Base-by-base conservation (phyloP, 2,113 vertebrate genomes). In the Alligator mississippiensis region DNA sequence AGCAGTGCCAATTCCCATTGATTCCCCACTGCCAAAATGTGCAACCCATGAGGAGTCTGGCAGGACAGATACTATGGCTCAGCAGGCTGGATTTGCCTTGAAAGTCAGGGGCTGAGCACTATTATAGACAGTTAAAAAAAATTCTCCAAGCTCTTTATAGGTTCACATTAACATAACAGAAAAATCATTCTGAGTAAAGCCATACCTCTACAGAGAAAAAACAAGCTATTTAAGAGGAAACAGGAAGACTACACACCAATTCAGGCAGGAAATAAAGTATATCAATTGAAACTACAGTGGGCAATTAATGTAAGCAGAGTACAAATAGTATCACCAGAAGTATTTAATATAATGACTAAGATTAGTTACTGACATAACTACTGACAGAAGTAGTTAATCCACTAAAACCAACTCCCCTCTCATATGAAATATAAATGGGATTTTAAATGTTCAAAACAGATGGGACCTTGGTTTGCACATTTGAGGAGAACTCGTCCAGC, bases 261-360 rank as follows among this genome's bases (percentile, higher is more conserved):
- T 70, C 34, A 30, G 9, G 17, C 66, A 34, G 30, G n/a, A 70
- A 70, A 14, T 62, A 27, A 89, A 74, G 34, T 11, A 87, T 25
- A 58, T 78, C 85, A 88, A 59, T 21, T 94, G 85, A 93, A 95
- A 95, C 77, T 93, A 89, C 59, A 90, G 77, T 63, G 68, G 63
- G 47, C 77, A 85, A 28, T 89, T 76, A 75, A 78, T 75, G 64
- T 82, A 95, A 74, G 75, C 24, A 87, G 74, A 79, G 81, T 16
- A 38, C 82, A 87, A 85, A 90, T 72, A 94, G 76, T 34, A 72
- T 34, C 54, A 27, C 15, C 80, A 84, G 28, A 14, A 94, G 38
- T n/a, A 9, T 80, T 92, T 93, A 92, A 95, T 87, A 47, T 47
- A 47, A 47, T 47, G 47, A 47, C 47, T 47, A 47, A 47, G 7